Evolutionary conservation across 1,140 invertebrate genomes (phyloP), one percentile per base, ranked within the genome.

Genomic region (Ridgeia piscesae): DNA sequence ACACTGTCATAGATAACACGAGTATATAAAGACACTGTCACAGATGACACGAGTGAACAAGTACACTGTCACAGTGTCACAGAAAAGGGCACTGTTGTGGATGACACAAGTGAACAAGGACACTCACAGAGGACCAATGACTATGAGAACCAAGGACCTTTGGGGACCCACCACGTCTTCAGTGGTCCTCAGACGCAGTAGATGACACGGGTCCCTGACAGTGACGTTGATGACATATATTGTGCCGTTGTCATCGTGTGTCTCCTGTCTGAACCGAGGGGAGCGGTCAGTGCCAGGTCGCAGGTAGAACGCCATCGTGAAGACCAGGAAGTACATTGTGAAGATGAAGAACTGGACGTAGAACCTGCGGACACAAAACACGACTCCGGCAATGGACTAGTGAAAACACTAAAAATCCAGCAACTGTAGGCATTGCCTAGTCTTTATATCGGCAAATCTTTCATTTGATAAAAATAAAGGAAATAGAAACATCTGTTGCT

Each of bases 341-440:
- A 99, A 99, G 42, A 98, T 96, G 92, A 98, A 97, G 95, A 99
- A 99, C 95, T 99, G 98, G 14, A 98, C 96, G 95, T 99, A 99
- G 95, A 99, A 99, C 93, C 98, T 98, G 95, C 34, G 94, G 94
- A 50, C 14, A 35, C 35, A 91, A 33, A 48, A 91, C 33, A 34
- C 33, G 31, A 90, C 35, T 31, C 6, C 17, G 58, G 58, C 58
- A 77, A 77, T 17, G 58, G 58, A 31, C 27, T 77, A 17, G 11
- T 17, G 58, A 31, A 77, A 77, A 77, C 2, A 31, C 6, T 31
- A 77, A 77, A 17, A 6, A 77, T 77, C 1, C 58, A 77, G 27
- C 58, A 77, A 77, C 1, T 6, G 58, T 31, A 17, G 11, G 4
- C 42, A n/a, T n/a, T n/a, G n/a, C n/a, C n/a, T n/a, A n/a, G n/a